Evolutionary conservation across 2,888 invertebrate genomes (phyloP), one percentile per base, ranked within the genome.

Genomic region (Sarcophaga rosellei): DNA sequence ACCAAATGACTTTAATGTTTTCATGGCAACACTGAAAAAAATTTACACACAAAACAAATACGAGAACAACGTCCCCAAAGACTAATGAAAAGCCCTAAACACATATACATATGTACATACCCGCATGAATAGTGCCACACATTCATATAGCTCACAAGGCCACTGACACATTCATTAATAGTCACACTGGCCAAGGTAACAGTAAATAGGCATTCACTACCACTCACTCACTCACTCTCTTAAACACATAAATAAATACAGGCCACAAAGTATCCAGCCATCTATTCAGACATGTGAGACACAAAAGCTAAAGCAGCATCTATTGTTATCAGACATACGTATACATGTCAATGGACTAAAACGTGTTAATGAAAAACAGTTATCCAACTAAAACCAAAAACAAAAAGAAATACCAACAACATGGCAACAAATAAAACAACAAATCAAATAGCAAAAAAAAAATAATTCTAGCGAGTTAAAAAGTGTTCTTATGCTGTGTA

Each of bases 331-430:
- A 45, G 57, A 76, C 23, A 15, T 59, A 47, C 23, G 11, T 59
- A 47, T 53, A 79, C 53, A 62, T 44, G 70, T 57, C 70, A 79
- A 70, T 53, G 69, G 63, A 79, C 70, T 70, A 53, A 35, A 79
- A 63, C 53, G 47, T 70, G 57, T 79, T 70, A 79, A 79, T 70
- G 35, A 21, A 44, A 53, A 63, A 53, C 63, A 68, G 44, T 68
- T 68, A 45, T 12, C 45, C 45, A 47, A 68, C 11, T 68, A 45
- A 15, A 68, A 45, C 4, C 11, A 21, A 15, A 15, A 47, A 47
- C 15, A 47, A 47, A 47, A 47, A 12, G 2, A 53, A 53, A 53
- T 15, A 1, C 47, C 47, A 47, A 47, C 15, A 47, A 53, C 15
- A 53, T 10, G 35, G 4, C 53, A 53, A 53, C 53, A 53, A 17